Evolutionary conservation across 2,113 vertebrate species (phyloP), one percentile per base, ranked within the genome.

Genomic region (Phainopepla nitens): DNA sequence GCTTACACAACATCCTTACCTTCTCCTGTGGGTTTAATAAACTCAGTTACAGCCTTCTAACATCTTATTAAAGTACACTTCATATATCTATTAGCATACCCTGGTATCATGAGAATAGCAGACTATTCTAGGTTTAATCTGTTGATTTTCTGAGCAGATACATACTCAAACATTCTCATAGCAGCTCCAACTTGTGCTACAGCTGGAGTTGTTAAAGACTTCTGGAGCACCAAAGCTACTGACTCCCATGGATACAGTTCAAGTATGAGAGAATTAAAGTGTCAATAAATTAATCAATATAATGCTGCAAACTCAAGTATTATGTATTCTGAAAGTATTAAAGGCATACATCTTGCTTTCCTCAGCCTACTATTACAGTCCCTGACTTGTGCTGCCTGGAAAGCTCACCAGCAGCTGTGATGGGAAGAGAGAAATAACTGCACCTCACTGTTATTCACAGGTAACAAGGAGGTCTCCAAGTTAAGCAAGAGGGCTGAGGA

Each of bases 151-250:
- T 82, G 68, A 92, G 91, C 94, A 89, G 75, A 47, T 58, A 45
- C 19, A 39, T 22, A 68, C 47, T 87, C 54, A 49, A 68, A 72
- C 20, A 56, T 53, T 72, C 85, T 81, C 75, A 75, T 24, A 94
- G 89, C 90, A 97, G 81, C 82, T 85, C 86, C 80, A 94, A 73
- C 35, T 81, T 42, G 12, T 93, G 89, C 81, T 73, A 89, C 92
- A 94, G 95, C 81, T 79, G 89, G 94, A 96, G 91, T 97, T 97
- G 81, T 54, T 29, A 77, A 65, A 91, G 95, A 96, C 82, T 97
- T 96, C 73, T 61, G 71, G 82, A 97, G 89, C 58, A 93, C 50
- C 56, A 61, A 54, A 56, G 75, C 2, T 0, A 83, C 39, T 3
- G 5, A 79, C 66, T 62, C 69, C 75, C 81, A 36, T 18, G 31